Evolutionary conservation across 2,113 vertebrate genomes (phyloP).

Genomic region (Megaleporinus macrocephalus): DNA sequence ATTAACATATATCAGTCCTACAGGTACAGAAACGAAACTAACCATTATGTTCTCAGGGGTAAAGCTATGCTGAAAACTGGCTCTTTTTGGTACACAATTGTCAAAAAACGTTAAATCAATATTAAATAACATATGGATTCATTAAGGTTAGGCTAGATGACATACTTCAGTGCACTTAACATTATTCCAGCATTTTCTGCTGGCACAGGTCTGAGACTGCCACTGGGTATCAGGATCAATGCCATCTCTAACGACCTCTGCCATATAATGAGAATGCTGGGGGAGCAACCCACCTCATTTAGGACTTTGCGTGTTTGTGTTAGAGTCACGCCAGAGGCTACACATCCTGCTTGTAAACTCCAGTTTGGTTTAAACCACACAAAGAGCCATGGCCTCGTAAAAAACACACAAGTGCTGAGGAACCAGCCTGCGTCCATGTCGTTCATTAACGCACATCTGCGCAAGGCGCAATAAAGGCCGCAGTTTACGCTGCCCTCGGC

Average conservation of each 20-base stretch:
- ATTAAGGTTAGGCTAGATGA: too few species aligned
- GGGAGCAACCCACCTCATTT: constrained; percentile 17
- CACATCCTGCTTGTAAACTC: constrained; percentile 51
- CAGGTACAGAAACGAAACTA: too few species aligned
- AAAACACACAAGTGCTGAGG: constrained; percentile 24
- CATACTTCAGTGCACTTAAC: too few species aligned
- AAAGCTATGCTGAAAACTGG: too few species aligned
- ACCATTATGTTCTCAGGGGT: too few species aligned
- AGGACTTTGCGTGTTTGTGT: constrained; percentile 11
- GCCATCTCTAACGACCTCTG: not conserved
- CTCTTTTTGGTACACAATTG: too few species aligned
- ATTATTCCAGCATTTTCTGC: not conserved
- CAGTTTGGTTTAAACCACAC: constrained; percentile 40
- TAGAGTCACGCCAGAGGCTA: constrained; percentile 37
- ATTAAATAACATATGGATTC: too few species aligned
- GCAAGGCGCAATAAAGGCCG: constrained; percentile 41
- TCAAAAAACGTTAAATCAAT: too few species aligned
- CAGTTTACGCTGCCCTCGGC: constrained; percentile 28
- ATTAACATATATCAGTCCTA: too few species aligned
- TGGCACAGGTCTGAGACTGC: not conserved
- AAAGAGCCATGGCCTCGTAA: constrained; percentile 38
- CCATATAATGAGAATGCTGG: not conserved
- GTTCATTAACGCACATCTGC: constrained; percentile 50
- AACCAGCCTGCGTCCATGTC: constrained; percentile 15
- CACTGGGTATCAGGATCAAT: not conserved